These are phyloP conservation scores for Pedicia rivosa DNA, from an alignment of 2,888 invertebrate species.

Conservation along the genomic window DNA sequence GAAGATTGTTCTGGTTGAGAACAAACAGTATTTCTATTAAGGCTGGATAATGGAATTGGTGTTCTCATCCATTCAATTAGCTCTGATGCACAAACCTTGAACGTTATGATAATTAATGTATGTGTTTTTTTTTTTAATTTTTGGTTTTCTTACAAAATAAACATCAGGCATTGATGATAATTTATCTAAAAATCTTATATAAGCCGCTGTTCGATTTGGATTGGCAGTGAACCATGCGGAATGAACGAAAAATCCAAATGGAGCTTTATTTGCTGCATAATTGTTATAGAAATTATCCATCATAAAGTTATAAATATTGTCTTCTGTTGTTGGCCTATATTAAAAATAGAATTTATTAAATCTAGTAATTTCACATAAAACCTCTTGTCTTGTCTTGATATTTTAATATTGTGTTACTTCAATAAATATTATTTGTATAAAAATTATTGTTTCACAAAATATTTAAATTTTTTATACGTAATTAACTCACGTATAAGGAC, in stretches of 20 bases:
- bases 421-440: too few species aligned
- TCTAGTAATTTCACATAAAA: too few species aligned
- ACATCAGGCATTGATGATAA: slow-evolving; percentile 33
- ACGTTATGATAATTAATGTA: too few species aligned
- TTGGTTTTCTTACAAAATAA: slow-evolving; percentile 32
- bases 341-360: too few species aligned
- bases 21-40: slow-evolving; percentile 20
- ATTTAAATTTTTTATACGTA: too few species aligned
- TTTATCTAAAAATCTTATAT: slow-evolving; percentile 35
- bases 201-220: slow-evolving; percentile 23
- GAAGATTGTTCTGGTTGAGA: slow-evolving; percentile 8
- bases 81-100: too few species aligned
- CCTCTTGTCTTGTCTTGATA: too few species aligned
- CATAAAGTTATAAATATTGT: slow-evolving; percentile 35
- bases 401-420: too few species aligned
- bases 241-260: slow-evolving; percentile 43
- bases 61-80: slow-evolving; percentile 40
- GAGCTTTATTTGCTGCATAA: slow-evolving; percentile 40
- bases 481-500: slow-evolving; percentile 32
- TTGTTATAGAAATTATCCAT: slow-evolving; percentile 39
- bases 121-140: too few species aligned
- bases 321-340: slow-evolving; percentile 24
- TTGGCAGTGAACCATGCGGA: slow-evolving; percentile 35
- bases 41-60: slow-evolving; percentile 31
- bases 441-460: too few species aligned